Base-by-base conservation (phyloP, 2,797 vertebrate species). In the Clarias fuscus region DNA sequence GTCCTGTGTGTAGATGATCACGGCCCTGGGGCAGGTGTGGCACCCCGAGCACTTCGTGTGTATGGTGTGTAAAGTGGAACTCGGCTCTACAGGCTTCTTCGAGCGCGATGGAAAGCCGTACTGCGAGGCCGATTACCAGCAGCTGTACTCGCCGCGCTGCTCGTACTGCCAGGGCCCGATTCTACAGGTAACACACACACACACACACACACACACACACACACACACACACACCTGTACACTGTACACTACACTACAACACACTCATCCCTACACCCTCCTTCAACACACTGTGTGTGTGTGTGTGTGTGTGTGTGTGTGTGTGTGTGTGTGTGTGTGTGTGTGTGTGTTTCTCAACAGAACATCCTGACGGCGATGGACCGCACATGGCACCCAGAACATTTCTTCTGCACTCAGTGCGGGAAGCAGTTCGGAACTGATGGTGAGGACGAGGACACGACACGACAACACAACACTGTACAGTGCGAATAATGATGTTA, bases 1-100 rank as follows among this genome's bases (percentile, higher is more conserved):
- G 30, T 40, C 77, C 48, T 24, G 68, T 83, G 37, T 85, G 56
- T 68, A 98, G 98, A 94, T 97, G 86, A 93, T 98, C 90, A 97
- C 96, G 0, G 98, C 96, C 0, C 91, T 99, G 83, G 97, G 97
- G 64, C 91, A 94, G 78, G 93, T 94, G 5, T 99, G 98, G 97
- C 98, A 98, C 84, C 96, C 96, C 0, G 97, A 98, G 82, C 98
- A 99, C 92, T 99, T 98, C 90, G 90, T 96, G 84, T 99, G 98
- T 4, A 2, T 27, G 24, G 83, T 59, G 85, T 99, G 98, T 30
- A 91, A 94, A 58, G 88, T 20, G 30, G 97, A 97, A 91, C 92
- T 99, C 40, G 93, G 96, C 17, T 82, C 89, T 59, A 86, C 0
- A 0, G 92, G 96, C 82, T 99, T 96, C 95, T 98, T 96, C 3